Conservation (phyloP, 2,113 vertebrate species). For the Crotophaga sulcirostris region DNA sequence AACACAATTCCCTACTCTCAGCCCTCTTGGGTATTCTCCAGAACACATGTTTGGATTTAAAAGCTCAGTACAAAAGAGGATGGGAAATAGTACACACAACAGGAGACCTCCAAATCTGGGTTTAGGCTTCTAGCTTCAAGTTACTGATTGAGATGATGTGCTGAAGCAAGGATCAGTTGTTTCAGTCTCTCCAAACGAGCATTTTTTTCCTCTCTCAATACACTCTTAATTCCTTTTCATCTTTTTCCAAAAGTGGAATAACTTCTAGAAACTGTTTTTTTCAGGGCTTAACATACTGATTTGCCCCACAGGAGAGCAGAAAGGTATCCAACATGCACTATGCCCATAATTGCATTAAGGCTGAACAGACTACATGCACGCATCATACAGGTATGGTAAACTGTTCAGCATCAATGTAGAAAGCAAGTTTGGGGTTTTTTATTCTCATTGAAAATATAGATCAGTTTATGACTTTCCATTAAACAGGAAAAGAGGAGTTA, state of each 20-base stretch:
- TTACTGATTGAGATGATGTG: neutral
- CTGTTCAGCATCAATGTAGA: neutral
- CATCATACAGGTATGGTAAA: accelerated
- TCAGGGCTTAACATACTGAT: neutral
- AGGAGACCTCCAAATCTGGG: neutral
- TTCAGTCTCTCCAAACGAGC: neutral
- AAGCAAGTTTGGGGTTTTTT: neutral
- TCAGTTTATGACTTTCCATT: neutral
- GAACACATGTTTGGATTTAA: neutral
- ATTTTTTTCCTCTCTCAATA: neutral
- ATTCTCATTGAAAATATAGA: neutral
- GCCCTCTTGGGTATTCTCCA: neutral
- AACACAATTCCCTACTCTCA: neutral
- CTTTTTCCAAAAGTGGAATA: neutral
- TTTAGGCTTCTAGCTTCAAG: neutral
- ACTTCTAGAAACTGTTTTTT: neutral
- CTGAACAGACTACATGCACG: neutral
- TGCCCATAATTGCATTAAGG: neutral
- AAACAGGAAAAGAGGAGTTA: neutral
- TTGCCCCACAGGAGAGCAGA: neutral
- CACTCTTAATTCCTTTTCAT: neutral
- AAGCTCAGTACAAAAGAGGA: neutral
- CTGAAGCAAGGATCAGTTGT: neutral
- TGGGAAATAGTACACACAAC: neutral
- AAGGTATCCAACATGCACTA: neutral